Evolutionary conservation across 1,140 invertebrate species (phyloP).

Genomic region (Cephus cinctus): DNA sequence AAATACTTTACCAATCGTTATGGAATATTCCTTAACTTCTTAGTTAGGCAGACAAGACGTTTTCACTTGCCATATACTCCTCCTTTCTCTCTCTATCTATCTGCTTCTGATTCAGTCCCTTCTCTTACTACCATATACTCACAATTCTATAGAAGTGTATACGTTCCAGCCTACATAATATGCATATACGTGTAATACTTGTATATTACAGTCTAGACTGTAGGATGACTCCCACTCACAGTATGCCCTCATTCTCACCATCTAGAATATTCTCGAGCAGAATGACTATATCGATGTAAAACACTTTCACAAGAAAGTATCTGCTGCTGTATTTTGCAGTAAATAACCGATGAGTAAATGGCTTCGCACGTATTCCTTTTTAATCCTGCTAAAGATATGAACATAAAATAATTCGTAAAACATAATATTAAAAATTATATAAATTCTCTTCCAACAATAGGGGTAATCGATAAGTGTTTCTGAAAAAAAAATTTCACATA

Average conservation of each 20-base stretch:
- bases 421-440: conserved; percentile 4
- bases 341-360: neutral
- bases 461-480: conserved; percentile 3
- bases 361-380: conserved; percentile 1
- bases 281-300: conserved; percentile 4
- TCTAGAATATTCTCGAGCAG: neutral
- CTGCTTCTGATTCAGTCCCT: too few relatives aligned
- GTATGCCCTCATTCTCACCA: neutral
- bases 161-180: neutral
- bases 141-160: neutral
- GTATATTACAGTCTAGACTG: conserved; percentile 3
- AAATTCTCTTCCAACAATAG: neutral
- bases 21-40: too few relatives aligned
- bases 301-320: conserved; percentile 13
- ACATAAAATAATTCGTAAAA: neutral
- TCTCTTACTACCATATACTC: conserved; percentile 2
- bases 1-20: too few relatives aligned
- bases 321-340: neutral
- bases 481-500: conserved; percentile 5
- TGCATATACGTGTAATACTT: neutral
- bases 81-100: too few relatives aligned
- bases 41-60: too few relatives aligned
- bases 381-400: neutral
- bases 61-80: too few relatives aligned
- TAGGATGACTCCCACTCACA: conserved; percentile 2